Base-by-base conservation (phyloP, 2,888 invertebrate genomes). In the Papilio demoleus region DNA sequence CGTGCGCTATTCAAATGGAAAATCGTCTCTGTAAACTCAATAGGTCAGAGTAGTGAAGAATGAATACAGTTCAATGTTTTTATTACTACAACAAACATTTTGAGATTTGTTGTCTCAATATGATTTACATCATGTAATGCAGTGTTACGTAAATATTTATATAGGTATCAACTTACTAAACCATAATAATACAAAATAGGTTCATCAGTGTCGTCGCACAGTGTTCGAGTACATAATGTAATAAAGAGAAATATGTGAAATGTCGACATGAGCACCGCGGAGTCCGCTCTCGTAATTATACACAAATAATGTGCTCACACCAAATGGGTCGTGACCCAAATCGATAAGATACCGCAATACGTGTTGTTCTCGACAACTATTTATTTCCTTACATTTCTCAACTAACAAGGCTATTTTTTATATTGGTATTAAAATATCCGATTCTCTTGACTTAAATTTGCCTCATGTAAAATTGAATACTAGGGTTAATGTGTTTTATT, bases 101-200 rank as follows among this genome's bases (percentile, higher is more conserved):
- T n/a, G n/a, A 40, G 4, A 40, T 40, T 40, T 40, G 40, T 45
- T 45, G 14, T 45, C 17, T 45, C 42, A 45, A 19, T 8, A 17
- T 42, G 1, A 38, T 4, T 38, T 1, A 40, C 3, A 40, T 40
- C n/a, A 27, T 11, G 36, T 36, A 42, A n/a, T 40, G 42, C 6
- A 19, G n/a, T n/a, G n/a, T n/a, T n/a, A n/a, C n/a, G n/a, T n/a
- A 61, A 58, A 50, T 11, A 53, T 50, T 50, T 60, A 14, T n/a
- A 56, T 17, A 50, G 47, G 22, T 42, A 36, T 53, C 38, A 74
- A 88, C 90, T 90, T 77, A 90, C 92, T 74, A 88, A 79, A 34
- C 89, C 91, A 78, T 91, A 91, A 74, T 92, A 92, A 75, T 89
- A 91, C 36, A 89, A 75, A 14, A 78, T 80, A 40, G 86, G 81